A percentile compares a stretch with the other conserved stretches of the same genome.
Evolutionary conservation across 2,797 vertebrate genomes (phyloP).

Genomic region (Clamator glandarius): DNA sequence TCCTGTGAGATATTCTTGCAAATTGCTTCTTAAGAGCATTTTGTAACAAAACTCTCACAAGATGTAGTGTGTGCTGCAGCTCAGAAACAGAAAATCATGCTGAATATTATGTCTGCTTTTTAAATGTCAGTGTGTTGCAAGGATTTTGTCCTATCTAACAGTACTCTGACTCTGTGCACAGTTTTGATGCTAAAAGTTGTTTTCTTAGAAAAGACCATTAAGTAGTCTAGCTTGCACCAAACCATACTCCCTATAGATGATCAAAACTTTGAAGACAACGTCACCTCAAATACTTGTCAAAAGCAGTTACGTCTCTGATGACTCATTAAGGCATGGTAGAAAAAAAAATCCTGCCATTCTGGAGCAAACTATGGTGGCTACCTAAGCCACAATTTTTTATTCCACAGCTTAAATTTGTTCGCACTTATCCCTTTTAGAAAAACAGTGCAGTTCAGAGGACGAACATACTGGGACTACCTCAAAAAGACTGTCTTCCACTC

Average conservation of each 20-base stretch:
- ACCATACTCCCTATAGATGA: neutral
- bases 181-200: neutral
- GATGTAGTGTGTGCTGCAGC: neutral
- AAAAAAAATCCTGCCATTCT: neutral
- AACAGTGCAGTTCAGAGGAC: neutral
- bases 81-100: neutral
- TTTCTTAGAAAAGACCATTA: neutral
- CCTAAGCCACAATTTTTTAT: neutral
- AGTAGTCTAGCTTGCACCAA: neutral
- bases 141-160: neutral
- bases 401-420: neutral
- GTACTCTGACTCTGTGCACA: neutral
- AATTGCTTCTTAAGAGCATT: neutral
- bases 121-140: neutral
- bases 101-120: neutral
- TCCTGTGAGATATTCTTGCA: neutral
- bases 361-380: neutral
- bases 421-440: neutral
- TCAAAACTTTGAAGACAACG: neutral
- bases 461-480: neutral
- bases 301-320: neutral
- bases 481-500: neutral
- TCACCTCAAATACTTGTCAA: neutral
- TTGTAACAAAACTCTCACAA: neutral
- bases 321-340: neutral